A percentile compares a stretch with the other conserved stretches of the same genome.
Conservation (phyloP, 1,140 invertebrate species). For the Drosophila busckii region DNA sequence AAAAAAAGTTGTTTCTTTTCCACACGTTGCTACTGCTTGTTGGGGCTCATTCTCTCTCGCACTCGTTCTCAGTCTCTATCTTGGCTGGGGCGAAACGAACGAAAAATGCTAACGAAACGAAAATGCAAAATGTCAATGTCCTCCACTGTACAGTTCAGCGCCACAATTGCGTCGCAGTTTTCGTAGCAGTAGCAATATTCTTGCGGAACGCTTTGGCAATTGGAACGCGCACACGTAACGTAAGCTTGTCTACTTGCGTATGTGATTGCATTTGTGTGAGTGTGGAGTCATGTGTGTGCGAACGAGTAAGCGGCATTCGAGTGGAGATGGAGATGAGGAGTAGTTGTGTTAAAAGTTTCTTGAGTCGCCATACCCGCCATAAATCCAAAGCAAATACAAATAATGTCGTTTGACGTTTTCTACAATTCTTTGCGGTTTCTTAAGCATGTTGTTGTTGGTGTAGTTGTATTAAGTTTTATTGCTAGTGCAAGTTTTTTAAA, state of each 20-base stretch:
- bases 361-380: constrained; percentile 23
- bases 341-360: constrained; percentile 24
- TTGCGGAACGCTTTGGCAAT: constrained; percentile 45
- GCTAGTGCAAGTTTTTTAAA: constrained; percentile 59
- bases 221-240: constrained; percentile 55
- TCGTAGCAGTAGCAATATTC: constrained; percentile 56
- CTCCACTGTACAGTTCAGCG: constrained; percentile 75
- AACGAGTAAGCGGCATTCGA: constrained; percentile 6
- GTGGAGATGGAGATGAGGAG: too few species aligned
- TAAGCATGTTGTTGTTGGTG: constrained; percentile 19
- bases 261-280: background rate
- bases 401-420: constrained; percentile 40
- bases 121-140: constrained; percentile 79
- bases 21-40: constrained; percentile 20
- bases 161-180: constrained; percentile 74
- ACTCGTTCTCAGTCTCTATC: constrained; percentile 5
- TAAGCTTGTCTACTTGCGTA: constrained; percentile 12
- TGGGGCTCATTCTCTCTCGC: constrained; percentile 16
- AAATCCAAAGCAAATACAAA: constrained; percentile 61
- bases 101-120: constrained; percentile 77
- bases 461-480: constrained; percentile 13
- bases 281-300: background rate
- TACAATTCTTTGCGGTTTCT: constrained; percentile 19
- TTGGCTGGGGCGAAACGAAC: constrained; percentile 40
- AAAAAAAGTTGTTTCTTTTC: constrained; percentile 40